Conservation (phyloP, 2,888 invertebrate species). For the Dinocampus coccinellae region DNA sequence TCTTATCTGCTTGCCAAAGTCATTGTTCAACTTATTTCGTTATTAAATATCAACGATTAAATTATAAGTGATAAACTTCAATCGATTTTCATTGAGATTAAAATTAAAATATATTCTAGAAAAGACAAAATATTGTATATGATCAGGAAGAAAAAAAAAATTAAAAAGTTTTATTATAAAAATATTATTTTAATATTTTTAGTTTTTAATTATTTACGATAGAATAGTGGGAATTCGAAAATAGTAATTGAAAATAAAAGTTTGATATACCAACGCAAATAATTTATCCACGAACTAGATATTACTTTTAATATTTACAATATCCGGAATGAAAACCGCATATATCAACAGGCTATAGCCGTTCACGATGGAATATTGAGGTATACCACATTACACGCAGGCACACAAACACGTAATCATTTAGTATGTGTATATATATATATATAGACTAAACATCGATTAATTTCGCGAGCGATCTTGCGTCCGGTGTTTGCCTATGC, state of each 20-base stretch:
- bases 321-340: background rate
- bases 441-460: slow-evolving; percentile 34
- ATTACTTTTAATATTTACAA: background rate
- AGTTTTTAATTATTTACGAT: too few species aligned
- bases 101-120: background rate
- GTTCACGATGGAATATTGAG: background rate
- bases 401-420: background rate
- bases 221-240: background rate
- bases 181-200: too few species aligned
- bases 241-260: background rate
- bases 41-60: background rate
- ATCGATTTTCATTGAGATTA: background rate
- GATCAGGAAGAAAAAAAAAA: too few species aligned
- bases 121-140: background rate
- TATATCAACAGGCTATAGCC: background rate
- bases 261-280: background rate
- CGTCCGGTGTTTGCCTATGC: slow-evolving; percentile 4
- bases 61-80: background rate
- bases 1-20: background rate
- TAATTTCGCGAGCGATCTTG: slow-evolving; percentile 23
- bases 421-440: background rate
- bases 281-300: background rate
- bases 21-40: background rate
- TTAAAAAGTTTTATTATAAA: background rate
- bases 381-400: slow-evolving; percentile 1